These are phyloP conservation scores for Oryzias curvinotus DNA, from an alignment of 2,113 vertebrate species.

Conservation along the genomic window DNA sequence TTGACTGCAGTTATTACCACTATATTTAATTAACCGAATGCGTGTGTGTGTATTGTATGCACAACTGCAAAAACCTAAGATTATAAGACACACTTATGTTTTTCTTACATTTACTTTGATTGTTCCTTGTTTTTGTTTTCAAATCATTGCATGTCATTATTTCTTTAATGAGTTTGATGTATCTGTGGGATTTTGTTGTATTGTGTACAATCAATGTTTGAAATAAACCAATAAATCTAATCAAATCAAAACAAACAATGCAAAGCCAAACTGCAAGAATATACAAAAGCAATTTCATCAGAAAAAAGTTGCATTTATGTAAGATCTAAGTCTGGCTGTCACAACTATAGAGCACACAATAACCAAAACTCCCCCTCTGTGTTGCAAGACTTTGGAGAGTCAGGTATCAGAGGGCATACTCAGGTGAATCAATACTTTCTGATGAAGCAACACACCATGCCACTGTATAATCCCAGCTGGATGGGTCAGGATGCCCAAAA, in stretches of 20 bases:
- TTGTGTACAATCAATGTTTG: too few species aligned
- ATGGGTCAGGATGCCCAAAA: constrained; percentile 1
- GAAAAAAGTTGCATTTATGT: not conserved
- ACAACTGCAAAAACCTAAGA: too few species aligned
- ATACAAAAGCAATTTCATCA: constrained; percentile 3
- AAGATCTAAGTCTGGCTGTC: constrained; percentile 1
- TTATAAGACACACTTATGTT: too few species aligned
- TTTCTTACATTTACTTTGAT: too few species aligned
- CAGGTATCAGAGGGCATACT: not conserved
- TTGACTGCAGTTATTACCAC: too few species aligned
- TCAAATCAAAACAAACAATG: not conserved
- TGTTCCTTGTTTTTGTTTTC: too few species aligned
- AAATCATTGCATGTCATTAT: too few species aligned
- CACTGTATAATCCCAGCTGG: not conserved
- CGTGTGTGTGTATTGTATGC: too few species aligned
- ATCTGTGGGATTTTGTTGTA: too few species aligned
- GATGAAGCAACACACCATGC: constrained; percentile 8
- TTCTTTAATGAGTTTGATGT: too few species aligned
- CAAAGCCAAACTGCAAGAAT: not conserved
- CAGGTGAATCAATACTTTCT: constrained; percentile 7
- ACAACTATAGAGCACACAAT: constrained; percentile 13
- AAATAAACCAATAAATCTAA: too few species aligned
- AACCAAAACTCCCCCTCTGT: constrained; percentile 6
- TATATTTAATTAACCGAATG: too few species aligned
- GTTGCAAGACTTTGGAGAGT: not conserved